Base-by-base conservation (phyloP, 2,113 vertebrate genomes). In the Hippocampus zosterae region DNA sequence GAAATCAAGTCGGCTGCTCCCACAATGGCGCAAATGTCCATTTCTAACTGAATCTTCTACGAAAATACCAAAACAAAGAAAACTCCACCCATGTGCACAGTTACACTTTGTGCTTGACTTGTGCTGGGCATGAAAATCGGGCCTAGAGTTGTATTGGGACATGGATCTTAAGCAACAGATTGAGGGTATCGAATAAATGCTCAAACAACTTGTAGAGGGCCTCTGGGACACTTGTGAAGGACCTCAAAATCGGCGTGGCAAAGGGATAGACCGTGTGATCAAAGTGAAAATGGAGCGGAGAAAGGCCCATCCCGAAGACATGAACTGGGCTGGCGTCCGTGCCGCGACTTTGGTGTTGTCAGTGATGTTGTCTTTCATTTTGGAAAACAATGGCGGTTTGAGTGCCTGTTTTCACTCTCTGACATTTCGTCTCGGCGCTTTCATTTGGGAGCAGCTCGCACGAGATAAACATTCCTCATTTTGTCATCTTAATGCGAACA, bases 331-430 rank as follows among this genome's bases (percentile, higher is more conserved):
- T 64, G 57, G 61, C 70, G 63, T 64, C 46, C 37, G 71, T 8
- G 23, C 53, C 9, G 3, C 53, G 15, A 33, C 27, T 60, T 60
- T 60, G 57, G 57, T 60, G 27, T 81, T 67, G 33, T 71, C 55
- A 60, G 57, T 19, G 42, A 61, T 66, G 44, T 73, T 80, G 71
- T 81, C 67, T 75, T 85, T 80, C 42, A 81, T 85, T 82, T 84
- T 46, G 67, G 25, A n/a, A 64, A 69, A 87, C 85, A 87, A 85
- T 81, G 63, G 79, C 74, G 67, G 73, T 66, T 76, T 83, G 81
- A 84, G 57, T 18, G 76, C 71, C 73, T 76, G 76, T 75, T 77
- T 85, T 62, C 68, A 75, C 62, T 85, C 74, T 68, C 53, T 33
- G 57, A 33, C 57, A 7, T 60, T 60, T 33, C 6, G 15, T 19